These are phyloP conservation scores for Tamandua tetradactyla DNA, from an alignment of 2,797 vertebrate species.

Conservation along the genomic window DNA sequence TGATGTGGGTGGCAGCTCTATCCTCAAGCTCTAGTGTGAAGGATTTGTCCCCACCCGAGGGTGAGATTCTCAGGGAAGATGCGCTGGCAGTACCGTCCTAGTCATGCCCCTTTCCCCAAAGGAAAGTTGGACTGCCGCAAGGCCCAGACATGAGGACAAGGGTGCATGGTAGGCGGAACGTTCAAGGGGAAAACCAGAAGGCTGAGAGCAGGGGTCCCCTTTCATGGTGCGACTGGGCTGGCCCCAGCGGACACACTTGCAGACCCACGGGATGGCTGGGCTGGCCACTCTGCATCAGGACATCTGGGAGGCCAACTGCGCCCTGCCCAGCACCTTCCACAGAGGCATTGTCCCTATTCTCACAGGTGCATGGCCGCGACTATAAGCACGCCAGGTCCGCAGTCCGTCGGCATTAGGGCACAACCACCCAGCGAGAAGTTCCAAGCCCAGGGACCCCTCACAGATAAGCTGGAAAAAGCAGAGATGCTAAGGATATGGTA, in stretches of 20 bases:
- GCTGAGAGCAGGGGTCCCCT: neutral
- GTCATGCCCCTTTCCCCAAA: neutral
- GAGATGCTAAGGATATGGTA: neutral
- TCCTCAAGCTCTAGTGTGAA: too few relatives aligned
- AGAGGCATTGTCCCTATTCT: neutral
- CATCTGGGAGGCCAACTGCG: fast-evolving
- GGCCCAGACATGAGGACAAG: fast-evolving
- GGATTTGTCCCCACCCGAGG: too few relatives aligned
- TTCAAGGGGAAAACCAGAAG: neutral
- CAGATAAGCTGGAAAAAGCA: neutral
- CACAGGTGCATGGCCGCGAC: too few relatives aligned
- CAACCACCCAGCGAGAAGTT: neutral
- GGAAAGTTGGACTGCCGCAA: neutral
- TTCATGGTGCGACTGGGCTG: neutral
- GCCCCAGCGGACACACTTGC: too few relatives aligned
- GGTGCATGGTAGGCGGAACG: fast-evolving
- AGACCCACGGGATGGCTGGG: neutral
- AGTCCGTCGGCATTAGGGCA: too few relatives aligned
- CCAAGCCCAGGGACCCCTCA: neutral
- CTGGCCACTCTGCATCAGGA: neutral
- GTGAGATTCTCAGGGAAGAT: too few relatives aligned
- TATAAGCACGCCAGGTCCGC: neutral
- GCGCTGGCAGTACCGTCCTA: neutral
- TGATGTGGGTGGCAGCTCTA: too few relatives aligned
- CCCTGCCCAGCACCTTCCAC: neutral